These are phyloP conservation scores for Dendrocincla fuliginosa DNA, from an alignment of 2,797 vertebrate genomes.

Conservation along the genomic window DNA sequence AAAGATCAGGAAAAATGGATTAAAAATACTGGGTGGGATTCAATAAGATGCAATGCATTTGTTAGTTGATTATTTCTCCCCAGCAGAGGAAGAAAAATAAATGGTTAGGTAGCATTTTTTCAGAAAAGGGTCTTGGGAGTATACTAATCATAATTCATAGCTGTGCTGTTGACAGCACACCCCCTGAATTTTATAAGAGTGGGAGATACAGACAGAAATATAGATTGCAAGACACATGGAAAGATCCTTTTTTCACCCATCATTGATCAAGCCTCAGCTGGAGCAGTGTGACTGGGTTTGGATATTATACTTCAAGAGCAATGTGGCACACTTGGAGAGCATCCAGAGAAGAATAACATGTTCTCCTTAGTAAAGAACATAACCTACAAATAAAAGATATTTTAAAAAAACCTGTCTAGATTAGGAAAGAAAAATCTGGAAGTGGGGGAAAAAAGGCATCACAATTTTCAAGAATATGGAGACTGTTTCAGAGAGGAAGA, in stretches of 20 bases:
- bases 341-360: conserved; percentile 22
- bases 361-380: conserved; percentile 20
- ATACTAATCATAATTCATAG: neutral
- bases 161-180: neutral
- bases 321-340: conserved; percentile 55
- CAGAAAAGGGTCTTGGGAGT: neutral
- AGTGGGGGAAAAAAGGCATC: neutral
- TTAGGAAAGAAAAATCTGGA: neutral
- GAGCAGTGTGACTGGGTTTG: conserved; percentile 7
- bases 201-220: conserved; percentile 21
- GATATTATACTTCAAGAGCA: conserved; percentile 28
- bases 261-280: conserved; percentile 58
- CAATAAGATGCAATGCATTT: neutral
- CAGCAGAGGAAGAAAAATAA: neutral
- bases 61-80: neutral
- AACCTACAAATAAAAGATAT: neutral
- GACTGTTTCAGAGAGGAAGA: neutral
- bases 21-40: neutral
- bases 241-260: conserved; percentile 12
- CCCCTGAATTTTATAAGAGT: conserved; percentile 13
- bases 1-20: neutral
- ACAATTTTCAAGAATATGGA: neutral
- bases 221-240: conserved; percentile 18
- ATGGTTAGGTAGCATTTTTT: neutral
- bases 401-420: neutral